These are phyloP conservation scores for Podarcis cretensis DNA, from an alignment of 2,113 vertebrate genomes.

Conservation along the genomic window DNA sequence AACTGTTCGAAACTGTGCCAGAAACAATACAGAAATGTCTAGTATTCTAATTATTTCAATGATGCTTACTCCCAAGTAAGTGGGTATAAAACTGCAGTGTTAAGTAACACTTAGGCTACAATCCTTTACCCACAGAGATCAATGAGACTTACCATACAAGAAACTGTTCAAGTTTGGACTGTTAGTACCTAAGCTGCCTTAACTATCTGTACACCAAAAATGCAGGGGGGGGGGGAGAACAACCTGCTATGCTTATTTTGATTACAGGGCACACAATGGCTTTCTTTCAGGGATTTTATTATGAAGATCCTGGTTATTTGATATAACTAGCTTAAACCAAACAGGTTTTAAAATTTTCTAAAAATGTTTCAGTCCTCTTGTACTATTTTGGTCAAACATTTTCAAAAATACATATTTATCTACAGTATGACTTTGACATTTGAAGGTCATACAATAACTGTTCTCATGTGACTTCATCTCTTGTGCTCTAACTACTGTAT, in stretches of 20 bases:
- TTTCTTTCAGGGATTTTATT: constrained; percentile 51
- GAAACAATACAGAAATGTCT: constrained; percentile 10
- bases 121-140: neutral
- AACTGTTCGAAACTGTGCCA: neutral
- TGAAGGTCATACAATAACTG: constrained; percentile 70
- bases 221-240: neutral
- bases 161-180: neutral
- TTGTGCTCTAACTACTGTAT: constrained; percentile 23
- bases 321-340: constrained; percentile 9
- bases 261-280: constrained; percentile 38
- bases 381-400: constrained; percentile 37
- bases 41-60: neutral
- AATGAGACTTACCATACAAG: neutral
- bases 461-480: constrained; percentile 46
- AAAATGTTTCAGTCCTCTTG: constrained; percentile 20
- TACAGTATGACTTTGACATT: constrained; percentile 54
- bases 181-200: neutral
- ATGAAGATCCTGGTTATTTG: constrained; percentile 34
- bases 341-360: neutral
- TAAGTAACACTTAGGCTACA: neutral
- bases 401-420: constrained; percentile 40
- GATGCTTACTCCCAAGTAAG: neutral
- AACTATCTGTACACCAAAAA: neutral
- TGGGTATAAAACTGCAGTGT: neutral
- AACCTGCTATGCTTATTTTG: constrained; percentile 44